A percentile compares a stretch with the other conserved stretches of the same genome.
Conservation (phyloP, 1,140 invertebrate genomes). For the Theocolax elegans region DNA sequence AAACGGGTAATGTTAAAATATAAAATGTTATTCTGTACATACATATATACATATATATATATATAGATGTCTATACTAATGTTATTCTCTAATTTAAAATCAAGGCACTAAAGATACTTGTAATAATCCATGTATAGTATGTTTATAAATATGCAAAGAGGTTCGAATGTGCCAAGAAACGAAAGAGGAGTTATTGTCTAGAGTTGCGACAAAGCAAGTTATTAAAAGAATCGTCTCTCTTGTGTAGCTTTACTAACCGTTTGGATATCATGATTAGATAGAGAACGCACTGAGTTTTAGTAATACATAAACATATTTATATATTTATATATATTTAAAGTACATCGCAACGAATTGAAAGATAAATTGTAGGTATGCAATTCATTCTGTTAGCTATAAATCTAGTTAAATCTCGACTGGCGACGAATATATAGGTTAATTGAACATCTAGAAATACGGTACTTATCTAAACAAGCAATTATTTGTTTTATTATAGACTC, state of each 20-base stretch:
- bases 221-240: background rate
- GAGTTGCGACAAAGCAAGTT: background rate
- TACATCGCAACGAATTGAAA: background rate
- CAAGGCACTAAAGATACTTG: slow-evolving; percentile 1
- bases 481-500: slow-evolving; percentile 14
- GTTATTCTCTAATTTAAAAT: background rate
- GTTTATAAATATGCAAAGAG: slow-evolving; percentile 17
- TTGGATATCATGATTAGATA: too few species aligned
- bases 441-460: background rate
- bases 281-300: too few species aligned
- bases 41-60: too few species aligned
- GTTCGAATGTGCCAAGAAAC: slow-evolving; percentile 2
- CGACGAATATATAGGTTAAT: slow-evolving; percentile 29
- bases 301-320: too few species aligned
- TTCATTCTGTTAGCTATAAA: slow-evolving; percentile 16
- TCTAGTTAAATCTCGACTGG: background rate
- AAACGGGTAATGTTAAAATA: too few species aligned
- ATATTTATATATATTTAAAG: too few species aligned
- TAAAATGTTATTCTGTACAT: too few species aligned
- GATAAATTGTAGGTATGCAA: background rate
- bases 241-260: background rate
- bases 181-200: background rate
- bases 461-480: slow-evolving; percentile 23
- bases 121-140: slow-evolving; percentile 8
- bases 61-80: too few species aligned